These are phyloP conservation scores for Tetranychus urticae DNA, from an alignment of 1,140 invertebrate species.

Conservation along the genomic window DNA sequence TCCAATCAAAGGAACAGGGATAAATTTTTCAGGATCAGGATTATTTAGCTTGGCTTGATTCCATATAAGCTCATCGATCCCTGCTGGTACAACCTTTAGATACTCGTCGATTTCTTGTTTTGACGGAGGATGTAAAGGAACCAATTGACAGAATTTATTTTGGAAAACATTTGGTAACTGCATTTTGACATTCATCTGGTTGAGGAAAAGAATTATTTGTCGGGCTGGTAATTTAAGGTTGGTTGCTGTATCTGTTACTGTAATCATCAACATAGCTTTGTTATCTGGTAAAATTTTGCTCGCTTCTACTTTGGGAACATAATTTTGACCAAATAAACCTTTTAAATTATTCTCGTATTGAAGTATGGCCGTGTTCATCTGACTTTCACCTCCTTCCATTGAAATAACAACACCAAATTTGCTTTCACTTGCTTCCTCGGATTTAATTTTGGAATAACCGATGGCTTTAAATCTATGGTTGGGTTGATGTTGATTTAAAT, in stretches of 20 bases:
- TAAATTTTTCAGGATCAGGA: slow-evolving; percentile 60
- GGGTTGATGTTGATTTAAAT: slow-evolving; percentile 30
- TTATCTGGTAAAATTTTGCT: slow-evolving; percentile 8
- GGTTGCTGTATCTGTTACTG: slow-evolving; percentile 6
- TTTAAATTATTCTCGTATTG: slow-evolving; percentile 9
- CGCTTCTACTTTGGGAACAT: slow-evolving; percentile 7
- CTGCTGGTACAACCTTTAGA: slow-evolving; percentile 55
- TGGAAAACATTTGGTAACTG: slow-evolving; percentile 8
- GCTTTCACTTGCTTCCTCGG: not conserved
- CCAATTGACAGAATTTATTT: slow-evolving; percentile 5
- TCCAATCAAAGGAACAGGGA: slow-evolving; percentile 76
- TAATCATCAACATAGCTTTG: slow-evolving; percentile 5
- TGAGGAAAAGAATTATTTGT: slow-evolving; percentile 6
- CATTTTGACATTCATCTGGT: slow-evolving; percentile 6
- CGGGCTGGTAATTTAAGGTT: slow-evolving; percentile 2
- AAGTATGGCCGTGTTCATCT: slow-evolving; percentile 4
- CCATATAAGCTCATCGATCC: slow-evolving; percentile 29
- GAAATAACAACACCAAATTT: slow-evolving; percentile 6
- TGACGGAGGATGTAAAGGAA: slow-evolving; percentile 9
- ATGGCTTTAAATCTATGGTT: slow-evolving; percentile 9
- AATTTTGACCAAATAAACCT: slow-evolving; percentile 5
- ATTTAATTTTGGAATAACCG: slow-evolving; percentile 4
- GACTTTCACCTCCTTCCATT: slow-evolving; percentile 2
- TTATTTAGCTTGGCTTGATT: slow-evolving; percentile 72
- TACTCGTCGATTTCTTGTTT: slow-evolving; percentile 54